Evolutionary conservation across 1,140 invertebrate species (phyloP).

Genomic region (Bombus haemorrhoidalis): DNA sequence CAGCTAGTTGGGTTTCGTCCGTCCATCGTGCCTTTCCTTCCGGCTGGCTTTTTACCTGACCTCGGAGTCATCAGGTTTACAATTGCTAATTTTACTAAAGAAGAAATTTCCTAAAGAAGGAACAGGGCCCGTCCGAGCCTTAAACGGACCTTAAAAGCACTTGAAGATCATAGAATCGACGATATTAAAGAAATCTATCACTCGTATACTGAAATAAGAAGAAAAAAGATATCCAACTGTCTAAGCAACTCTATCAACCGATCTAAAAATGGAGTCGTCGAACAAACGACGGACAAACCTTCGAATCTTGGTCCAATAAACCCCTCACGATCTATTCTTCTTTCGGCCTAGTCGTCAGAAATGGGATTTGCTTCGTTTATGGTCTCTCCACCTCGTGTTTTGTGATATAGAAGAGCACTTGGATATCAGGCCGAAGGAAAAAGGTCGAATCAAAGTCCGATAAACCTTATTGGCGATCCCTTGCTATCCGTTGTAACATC

Average conservation of each 20-base stretch:
- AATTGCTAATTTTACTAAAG: no score
- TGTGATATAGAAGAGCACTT: not conserved
- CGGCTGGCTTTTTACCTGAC: no score
- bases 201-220: not conserved
- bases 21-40: no score
- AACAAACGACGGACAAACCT: no score
- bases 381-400: not conserved
- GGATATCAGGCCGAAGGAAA: not conserved
- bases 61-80: no score
- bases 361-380: constrained; percentile 2
- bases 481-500: not conserved
- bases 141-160: no score
- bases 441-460: not conserved
- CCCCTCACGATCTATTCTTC: not conserved
- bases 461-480: not conserved
- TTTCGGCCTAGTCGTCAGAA: not conserved
- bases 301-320: constrained; percentile 5
- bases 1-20: no score
- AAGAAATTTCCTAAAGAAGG: no score
- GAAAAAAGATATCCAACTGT: not conserved
- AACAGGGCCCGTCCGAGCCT: no score
- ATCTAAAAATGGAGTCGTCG: not conserved
- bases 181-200: not conserved
- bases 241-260: no score
- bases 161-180: no score